Base-by-base conservation (phyloP, 2,888 invertebrate species). In the Melieria picta region DNA sequence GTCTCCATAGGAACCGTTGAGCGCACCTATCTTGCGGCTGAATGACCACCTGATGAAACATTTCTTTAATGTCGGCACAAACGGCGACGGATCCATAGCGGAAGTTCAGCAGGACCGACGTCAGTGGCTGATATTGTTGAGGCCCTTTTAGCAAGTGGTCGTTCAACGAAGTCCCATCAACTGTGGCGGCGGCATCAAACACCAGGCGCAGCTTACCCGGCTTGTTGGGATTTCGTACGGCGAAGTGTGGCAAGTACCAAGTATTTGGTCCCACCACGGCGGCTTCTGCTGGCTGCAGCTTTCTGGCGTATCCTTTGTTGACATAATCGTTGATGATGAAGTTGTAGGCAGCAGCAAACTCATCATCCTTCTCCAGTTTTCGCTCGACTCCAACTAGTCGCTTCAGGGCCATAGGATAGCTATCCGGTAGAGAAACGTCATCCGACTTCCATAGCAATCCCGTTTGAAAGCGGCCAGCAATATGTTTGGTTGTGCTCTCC, bases 211-310 rank as follows among this genome's bases (percentile, higher is more conserved):
- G 45, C 68, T 79, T 77, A 13, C 75, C 77, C 5, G 77, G 78
- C 68, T 83, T 83, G 30, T 81, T 80, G 1, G 76, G 77, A 52
- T 82, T 82, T 6, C 48, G 73, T 3, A 81, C 80, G 5, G 76
- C 75, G 73, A 83, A 81, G 55, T 81, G 78, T 4, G 80, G 80
- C 11, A 81, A 58, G 69, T 79, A 82, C 81, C 80, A 81, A 7
- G 71, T 78, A 63, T n/a, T 74, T 5, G 45, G 5, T 7, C 45
- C 58, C 1, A 9, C 16, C 11, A 57, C 5, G 45, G 65, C 47
- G 11, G 46, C 46, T 46, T 65, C 65, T 4, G 4, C 46, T 7
- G 57, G 46, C 30, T 1, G 7, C 10, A 64, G 43, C 13, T 52
- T 55, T 11, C 67, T 5, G 3, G 60, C 30, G 50, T 60, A 67